phyloP scores from a whole-genome alignment of 2,797 vertebrate species.

The Anomalospiza imberbis region DNA sequence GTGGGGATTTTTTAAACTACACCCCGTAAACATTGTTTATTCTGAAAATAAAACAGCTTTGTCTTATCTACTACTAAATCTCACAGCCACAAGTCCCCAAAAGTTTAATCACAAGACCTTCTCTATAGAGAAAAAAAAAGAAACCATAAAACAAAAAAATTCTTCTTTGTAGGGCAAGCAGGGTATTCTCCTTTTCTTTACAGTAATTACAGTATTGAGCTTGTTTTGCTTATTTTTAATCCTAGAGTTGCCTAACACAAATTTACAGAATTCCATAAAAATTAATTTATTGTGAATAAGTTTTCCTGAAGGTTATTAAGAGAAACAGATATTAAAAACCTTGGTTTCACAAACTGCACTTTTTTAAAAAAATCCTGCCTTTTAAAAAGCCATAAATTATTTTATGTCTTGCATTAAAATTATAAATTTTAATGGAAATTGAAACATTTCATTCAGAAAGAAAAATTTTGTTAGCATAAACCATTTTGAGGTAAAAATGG shows the following conservation, averaged over 20 bases:
- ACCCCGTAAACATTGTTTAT: background rate
- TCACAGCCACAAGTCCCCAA: background rate
- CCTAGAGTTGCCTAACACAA: background rate
- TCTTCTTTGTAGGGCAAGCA: background rate
- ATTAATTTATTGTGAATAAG: background rate
- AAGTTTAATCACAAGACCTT: background rate
- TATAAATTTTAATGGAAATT: background rate
- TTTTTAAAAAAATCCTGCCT: background rate
- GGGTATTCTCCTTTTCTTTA: background rate
- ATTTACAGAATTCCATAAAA: background rate
- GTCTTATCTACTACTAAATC: background rate
- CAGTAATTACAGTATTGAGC: background rate
- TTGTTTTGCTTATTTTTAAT: background rate
- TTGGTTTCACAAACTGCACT: background rate
- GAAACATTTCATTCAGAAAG: background rate
- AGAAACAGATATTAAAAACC: background rate
- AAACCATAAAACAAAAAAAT: background rate
- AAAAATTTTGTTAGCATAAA: background rate
- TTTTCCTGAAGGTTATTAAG: background rate
- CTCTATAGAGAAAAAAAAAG: background rate
- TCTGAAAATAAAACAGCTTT: background rate
- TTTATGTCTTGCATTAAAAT: background rate
- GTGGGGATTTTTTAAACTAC: accelerated
- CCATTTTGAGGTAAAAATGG: background rate
- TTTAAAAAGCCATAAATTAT: background rate